Conservation (phyloP, 2,113 vertebrate genomes). For the Thinocorus orbignyianus region DNA sequence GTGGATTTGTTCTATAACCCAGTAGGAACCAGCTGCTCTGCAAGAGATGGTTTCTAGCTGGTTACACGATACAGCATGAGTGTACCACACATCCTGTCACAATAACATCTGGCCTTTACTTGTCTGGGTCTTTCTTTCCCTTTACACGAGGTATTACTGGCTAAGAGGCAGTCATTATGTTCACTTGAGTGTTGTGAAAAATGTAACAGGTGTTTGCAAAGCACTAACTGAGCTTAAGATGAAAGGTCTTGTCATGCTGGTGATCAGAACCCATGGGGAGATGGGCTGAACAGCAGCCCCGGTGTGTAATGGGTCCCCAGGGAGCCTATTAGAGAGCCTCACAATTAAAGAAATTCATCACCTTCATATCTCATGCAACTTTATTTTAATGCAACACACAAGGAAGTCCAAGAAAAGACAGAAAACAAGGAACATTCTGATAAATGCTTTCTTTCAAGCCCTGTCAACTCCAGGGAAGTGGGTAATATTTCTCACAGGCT, state of each 20-base stretch:
- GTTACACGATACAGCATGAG: not conserved
- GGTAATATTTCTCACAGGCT: not conserved
- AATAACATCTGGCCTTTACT: not conserved
- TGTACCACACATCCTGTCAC: accelerated
- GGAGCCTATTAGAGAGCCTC: not conserved
- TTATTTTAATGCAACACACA: not conserved
- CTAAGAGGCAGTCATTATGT: accelerated
- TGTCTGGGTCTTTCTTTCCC: not conserved
- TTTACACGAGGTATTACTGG: not conserved
- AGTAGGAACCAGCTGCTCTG: not conserved
- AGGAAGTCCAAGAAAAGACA: not conserved
- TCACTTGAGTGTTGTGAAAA: not conserved
- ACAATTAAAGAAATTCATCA: not conserved
- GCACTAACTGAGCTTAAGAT: not conserved
- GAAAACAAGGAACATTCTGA: not conserved
- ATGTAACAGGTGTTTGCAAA: accelerated
- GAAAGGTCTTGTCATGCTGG: not conserved
- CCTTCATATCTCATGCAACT: not conserved
- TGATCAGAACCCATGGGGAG: not conserved
- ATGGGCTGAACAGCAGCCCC: not conserved
- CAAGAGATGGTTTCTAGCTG: not conserved
- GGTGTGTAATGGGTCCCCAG: not conserved
- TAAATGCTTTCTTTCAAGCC: not conserved
- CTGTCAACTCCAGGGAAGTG: not conserved
- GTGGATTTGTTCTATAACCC: accelerated